phyloP scores from a whole-genome alignment of 2,113 vertebrate species.

The Podarcis muralis region DNA sequence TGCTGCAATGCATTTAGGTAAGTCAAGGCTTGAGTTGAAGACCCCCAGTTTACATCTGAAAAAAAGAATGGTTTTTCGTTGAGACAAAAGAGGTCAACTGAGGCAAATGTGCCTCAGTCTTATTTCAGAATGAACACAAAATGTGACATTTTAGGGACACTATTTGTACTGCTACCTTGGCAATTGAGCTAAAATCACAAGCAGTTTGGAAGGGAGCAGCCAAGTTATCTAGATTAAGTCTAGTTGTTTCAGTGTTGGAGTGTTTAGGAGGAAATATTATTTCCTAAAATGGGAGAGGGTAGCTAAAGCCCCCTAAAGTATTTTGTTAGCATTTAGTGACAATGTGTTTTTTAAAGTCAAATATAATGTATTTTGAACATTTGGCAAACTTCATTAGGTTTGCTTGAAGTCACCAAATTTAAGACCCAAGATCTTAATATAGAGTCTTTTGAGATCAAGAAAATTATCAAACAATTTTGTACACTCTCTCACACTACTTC shows the following conservation, averaged over 20 bases:
- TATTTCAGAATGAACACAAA: not conserved
- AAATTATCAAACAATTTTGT: not conserved
- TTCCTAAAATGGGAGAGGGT: not conserved
- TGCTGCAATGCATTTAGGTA: constrained; percentile 94
- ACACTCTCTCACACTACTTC: not conserved
- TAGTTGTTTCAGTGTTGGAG: not conserved
- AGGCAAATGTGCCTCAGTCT: not conserved
- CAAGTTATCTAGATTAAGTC: not conserved
- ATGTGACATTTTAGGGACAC: not conserved
- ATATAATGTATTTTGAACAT: not conserved
- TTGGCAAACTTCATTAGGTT: not conserved
- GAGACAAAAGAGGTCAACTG: not conserved
- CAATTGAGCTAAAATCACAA: not conserved
- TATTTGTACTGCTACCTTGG: not conserved
- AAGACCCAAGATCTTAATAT: not conserved
- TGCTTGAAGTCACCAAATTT: not conserved
- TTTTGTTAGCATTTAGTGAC: not conserved
- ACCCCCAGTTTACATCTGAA: constrained; percentile 99
- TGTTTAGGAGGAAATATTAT: not conserved
- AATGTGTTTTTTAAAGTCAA: not conserved
- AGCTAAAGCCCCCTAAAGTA: not conserved
- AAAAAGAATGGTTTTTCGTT: not conserved
- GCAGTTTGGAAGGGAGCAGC: not conserved
- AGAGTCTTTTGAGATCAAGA: not conserved
- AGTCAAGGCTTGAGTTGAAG: constrained; percentile 96